Evolutionary conservation across 2,888 invertebrate genomes (phyloP), one percentile per base, ranked within the genome.

Genomic region (Polylopha cassiicola): DNA sequence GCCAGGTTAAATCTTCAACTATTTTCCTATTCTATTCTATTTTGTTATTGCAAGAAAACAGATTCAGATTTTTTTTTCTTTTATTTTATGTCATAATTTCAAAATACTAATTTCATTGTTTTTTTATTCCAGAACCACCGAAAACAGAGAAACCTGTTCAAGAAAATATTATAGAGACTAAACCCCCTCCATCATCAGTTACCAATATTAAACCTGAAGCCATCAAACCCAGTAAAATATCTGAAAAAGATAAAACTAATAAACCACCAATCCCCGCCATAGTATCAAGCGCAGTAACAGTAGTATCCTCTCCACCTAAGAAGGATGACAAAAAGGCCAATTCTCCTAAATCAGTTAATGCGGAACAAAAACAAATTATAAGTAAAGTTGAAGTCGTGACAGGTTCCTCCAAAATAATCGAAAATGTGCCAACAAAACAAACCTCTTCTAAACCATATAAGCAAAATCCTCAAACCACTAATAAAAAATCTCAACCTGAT

Each of bases 321-420:
- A 87, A 84, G 49, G 82, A 85, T 37, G 76, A 81, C 3, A 86
- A 82, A 61, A 50, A 67, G 8, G 46, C 61, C 0, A 77, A 73
- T 39, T 50, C 50, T 31, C 81, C 87, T 28, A 88, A 87, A 64
- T 87, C 87, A 50, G 65, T 77, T 4, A 58, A 58, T 2, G 77
- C 77, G 53, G 84, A 84, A 60, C 73, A 77, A 51, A 86, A 84
- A 65, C 78, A 70, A 68, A 73, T 86, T 2, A 73, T 86, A 17
- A 76, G 81, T 10, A 86, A 86, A 66, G 85, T 89, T 5, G 88
- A 89, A 75, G 84, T 89, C 26, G 86, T 89, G 11, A 65, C 87
- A 14, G 79, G 86, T 6, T 75, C 88, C 4, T 86, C 87, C 1
- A 82, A 86, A 67, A 76, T 79, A 32, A 59, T 86, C 9, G 85